Percentiles rank a stretch among this genome's conserved stretches.
Evolutionary conservation across 2,797 vertebrate genomes (phyloP).

Genomic region (Sylvia borin): DNA sequence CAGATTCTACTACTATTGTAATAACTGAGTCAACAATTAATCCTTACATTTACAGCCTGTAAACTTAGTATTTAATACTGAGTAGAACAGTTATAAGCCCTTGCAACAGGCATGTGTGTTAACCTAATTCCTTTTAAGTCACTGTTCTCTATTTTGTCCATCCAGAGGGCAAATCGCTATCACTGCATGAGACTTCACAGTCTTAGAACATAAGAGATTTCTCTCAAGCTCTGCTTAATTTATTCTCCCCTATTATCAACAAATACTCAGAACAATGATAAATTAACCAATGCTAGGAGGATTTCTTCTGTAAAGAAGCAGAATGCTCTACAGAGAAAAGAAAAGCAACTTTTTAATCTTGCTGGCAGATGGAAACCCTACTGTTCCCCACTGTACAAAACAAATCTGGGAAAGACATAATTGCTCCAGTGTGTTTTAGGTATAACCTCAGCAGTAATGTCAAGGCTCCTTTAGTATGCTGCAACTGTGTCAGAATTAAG

Average conservation of each 20-base stretch:
- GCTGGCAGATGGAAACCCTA: slow-evolving; percentile 59
- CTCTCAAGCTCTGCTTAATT: slow-evolving; percentile 41
- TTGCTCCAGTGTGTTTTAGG: slow-evolving; percentile 39
- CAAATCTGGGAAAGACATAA: slow-evolving; percentile 41
- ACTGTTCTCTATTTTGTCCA: slow-evolving; percentile 6
- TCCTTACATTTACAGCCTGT: slow-evolving; percentile 38
- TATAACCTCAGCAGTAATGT: slow-evolving; percentile 28
- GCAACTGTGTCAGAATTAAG: background rate
- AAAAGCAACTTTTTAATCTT: slow-evolving; percentile 61
- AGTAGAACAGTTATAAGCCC: slow-evolving; percentile 21
- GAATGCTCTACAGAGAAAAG: slow-evolving; percentile 23
- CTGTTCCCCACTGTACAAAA: slow-evolving; percentile 57
- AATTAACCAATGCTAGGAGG: slow-evolving; percentile 44
- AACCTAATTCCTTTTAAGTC: slow-evolving; percentile 28
- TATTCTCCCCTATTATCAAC: slow-evolving; percentile 26
- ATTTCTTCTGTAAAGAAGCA: slow-evolving; percentile 55
- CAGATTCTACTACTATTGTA: slow-evolving; percentile 26
- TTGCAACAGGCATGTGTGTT: slow-evolving; percentile 7
- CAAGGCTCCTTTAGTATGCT: background rate
- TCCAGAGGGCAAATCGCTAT: slow-evolving; percentile 32
- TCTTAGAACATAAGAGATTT: background rate
- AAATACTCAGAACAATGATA: slow-evolving; percentile 39
- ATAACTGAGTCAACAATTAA: slow-evolving; percentile 37
- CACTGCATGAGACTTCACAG: slow-evolving; percentile 21
- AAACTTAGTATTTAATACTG: slow-evolving; percentile 35